These are phyloP conservation scores for Leptestheria dahalacensis DNA, from an alignment of 1,140 invertebrate species.

Conservation along the genomic window DNA sequence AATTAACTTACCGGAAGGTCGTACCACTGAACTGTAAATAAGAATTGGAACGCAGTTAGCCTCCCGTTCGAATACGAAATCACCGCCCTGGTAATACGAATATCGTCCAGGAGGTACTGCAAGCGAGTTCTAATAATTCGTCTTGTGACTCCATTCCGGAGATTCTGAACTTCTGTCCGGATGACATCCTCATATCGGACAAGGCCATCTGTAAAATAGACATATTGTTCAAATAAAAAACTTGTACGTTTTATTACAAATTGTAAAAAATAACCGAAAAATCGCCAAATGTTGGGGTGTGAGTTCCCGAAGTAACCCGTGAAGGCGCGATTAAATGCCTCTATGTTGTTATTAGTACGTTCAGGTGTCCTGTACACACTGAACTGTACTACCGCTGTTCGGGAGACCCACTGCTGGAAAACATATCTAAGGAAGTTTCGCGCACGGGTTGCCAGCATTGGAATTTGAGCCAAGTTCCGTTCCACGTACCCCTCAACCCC, in stretches of 20 bases:
- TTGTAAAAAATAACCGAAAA: neutral
- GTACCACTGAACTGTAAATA: no score
- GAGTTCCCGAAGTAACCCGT: neutral
- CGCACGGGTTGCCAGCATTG: neutral
- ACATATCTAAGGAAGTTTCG: neutral
- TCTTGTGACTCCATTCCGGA: no score
- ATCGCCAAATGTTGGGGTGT: neutral
- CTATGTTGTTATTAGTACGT: neutral
- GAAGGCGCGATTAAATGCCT: neutral
- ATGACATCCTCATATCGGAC: neutral
- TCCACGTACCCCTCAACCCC: neutral
- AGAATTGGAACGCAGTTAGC: no score
- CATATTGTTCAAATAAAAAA: neutral
- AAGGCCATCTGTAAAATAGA: neutral
- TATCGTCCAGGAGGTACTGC: no score
- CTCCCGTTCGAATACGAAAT: no score
- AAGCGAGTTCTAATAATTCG: no score
- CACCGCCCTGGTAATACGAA: no score
- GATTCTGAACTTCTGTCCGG: no score
- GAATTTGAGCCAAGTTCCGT: neutral
- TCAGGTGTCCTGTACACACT: neutral
- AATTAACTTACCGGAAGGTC: no score
- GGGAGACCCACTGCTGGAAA: neutral
- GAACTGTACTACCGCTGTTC: neutral
- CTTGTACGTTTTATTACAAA: neutral